Evolutionary conservation across 2,888 invertebrate species (phyloP), one percentile per base, ranked within the genome.

Genomic region (Xylophagus ater): DNA sequence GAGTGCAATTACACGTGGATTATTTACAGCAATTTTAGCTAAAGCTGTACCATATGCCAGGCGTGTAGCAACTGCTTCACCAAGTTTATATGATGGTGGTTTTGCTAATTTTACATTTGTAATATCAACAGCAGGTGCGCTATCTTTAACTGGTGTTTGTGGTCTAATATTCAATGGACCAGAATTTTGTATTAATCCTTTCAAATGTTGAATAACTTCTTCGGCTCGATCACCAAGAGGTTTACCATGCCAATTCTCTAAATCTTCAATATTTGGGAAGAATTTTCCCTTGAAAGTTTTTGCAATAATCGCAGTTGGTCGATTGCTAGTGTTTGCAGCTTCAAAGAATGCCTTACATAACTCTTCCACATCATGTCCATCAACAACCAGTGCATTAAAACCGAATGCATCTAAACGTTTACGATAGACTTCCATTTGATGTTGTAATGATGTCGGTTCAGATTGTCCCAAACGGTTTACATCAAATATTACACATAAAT

Each of bases 241-340:
- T 65, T 98, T 98, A 36, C 98, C 98, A 59, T 99, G 98, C 96
- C 96, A 98, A 66, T 93, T 90, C 41, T 92, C 87, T 49, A 75
- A 53, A 62, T 99, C 87, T 64, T 94, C 96, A 55, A 98, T 89
- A 37, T 80, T 80, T 28, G 82, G 79, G 68, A 90, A 90, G 53
- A 78, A 80, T 59, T 75, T 84, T 15, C 98, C 98, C 69, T 98
- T 99, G 66, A 74, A 88, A 0, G 98, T 98, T 69, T 96, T 94
- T 36, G 93, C 93, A 45, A 99, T 69, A 41, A 99, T 72, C 21
- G 92, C 94, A 10, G 94, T 93, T 33, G 97, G 97, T 52, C 80
- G 78, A 47, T 78, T 87, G 57, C 78, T 72, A 1, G 79, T 80
- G 10, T 66, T 66, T 14, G 78, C 65, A 2, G 89, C 89, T 55